Evolutionary conservation across 2,797 vertebrate genomes (phyloP).

Genomic region (Gobionotothen gibberifrons): DNA sequence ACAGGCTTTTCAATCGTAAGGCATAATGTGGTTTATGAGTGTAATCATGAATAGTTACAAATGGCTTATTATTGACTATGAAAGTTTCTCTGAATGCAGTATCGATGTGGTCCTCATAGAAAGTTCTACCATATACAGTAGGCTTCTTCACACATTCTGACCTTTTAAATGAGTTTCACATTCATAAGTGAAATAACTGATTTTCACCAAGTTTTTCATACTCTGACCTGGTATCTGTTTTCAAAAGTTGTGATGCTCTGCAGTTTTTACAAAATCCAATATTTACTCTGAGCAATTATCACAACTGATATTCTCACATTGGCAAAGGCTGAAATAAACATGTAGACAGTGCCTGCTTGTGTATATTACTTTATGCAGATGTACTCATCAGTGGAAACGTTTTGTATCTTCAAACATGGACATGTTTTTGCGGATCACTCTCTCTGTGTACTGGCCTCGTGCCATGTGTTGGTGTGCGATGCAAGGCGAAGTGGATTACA

Average conservation of each 20-base stretch:
- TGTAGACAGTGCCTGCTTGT: conserved; percentile 24
- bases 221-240: background rate
- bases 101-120: too few species aligned
- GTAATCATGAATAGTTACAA: too few species aligned
- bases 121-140: too few species aligned
- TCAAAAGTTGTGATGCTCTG: background rate
- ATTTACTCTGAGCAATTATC: conserved; percentile 27
- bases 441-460: conserved; percentile 12
- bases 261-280: conserved; percentile 9
- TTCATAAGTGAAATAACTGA: background rate
- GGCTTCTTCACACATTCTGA: background rate
- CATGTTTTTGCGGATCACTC: conserved; percentile 2
- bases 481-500: conserved; percentile 29
- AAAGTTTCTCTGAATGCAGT: too few species aligned
- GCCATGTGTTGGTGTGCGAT: conserved; percentile 32
- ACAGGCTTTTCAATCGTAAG: too few species aligned
- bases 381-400: conserved; percentile 48
- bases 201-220: background rate
- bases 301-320: conserved; percentile 2
- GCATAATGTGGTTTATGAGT: too few species aligned
- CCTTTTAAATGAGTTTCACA: background rate
- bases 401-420: conserved; percentile 30
- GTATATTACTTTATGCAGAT: conserved; percentile 14
- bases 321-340: conserved; percentile 16
- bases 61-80: too few species aligned